Conservation (phyloP, 1,140 invertebrate genomes). For the Caligus rogercresseyi region DNA sequence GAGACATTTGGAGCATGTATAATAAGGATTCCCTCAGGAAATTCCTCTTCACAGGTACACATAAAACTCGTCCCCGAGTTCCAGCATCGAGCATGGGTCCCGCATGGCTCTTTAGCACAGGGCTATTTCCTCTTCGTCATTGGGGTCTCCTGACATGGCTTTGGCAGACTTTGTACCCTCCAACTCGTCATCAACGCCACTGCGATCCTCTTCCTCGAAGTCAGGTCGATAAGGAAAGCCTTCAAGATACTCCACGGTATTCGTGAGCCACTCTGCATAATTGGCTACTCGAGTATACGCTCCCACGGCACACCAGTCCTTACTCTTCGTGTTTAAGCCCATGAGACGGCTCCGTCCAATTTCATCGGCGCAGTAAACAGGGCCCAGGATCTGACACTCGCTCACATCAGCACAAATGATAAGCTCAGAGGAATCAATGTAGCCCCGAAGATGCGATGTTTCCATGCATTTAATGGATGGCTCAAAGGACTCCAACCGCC, state of each 20-base stretch:
- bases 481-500: background rate
- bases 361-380: constrained; percentile 8
- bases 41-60: constrained; percentile 8
- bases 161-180: background rate
- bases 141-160: background rate
- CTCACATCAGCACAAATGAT: constrained; percentile 11
- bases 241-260: background rate
- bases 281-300: constrained; percentile 4
- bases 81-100: constrained; percentile 1
- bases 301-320: constrained; percentile 8
- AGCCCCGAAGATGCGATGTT: constrained; percentile 5
- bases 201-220: background rate
- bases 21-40: constrained; percentile 15
- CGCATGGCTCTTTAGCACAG: background rate
- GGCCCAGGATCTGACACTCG: constrained; percentile 5
- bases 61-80: constrained; percentile 1
- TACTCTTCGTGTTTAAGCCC: background rate
- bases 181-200: background rate
- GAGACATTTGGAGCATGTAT: constrained; percentile 7
- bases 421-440: background rate
- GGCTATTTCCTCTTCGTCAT: background rate
- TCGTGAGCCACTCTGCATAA: constrained; percentile 6
- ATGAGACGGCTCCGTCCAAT: background rate
- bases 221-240: background rate
- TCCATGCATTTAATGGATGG: constrained; percentile 1